Evolutionary conservation across 2,113 vertebrate species (phyloP).

Genomic region (Haemorhous mexicanus): DNA sequence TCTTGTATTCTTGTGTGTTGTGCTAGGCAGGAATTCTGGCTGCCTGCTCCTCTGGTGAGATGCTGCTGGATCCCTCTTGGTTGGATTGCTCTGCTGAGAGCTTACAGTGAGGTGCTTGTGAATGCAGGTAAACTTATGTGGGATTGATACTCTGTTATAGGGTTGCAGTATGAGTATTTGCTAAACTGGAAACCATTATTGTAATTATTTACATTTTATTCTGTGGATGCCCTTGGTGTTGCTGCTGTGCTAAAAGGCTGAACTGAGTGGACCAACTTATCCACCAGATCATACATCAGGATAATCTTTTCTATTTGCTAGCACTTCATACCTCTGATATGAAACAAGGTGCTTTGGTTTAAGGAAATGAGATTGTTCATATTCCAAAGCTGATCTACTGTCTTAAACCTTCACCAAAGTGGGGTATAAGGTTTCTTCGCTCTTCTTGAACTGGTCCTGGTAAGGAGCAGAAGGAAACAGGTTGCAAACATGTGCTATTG

Average conservation of each 20-base stretch:
- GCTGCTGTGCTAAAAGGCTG: not conserved
- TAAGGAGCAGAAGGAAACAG: not conserved
- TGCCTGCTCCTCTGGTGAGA: not conserved
- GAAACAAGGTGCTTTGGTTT: not conserved
- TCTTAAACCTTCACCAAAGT: not conserved
- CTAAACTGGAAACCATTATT: not conserved
- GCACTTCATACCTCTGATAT: not conserved
- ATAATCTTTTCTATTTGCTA: not conserved
- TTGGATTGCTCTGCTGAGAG: not conserved
- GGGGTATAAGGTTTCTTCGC: not conserved
- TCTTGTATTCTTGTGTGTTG: not conserved
- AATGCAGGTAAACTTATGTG: not conserved
- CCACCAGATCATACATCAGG: not conserved
- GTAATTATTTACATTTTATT: not conserved
- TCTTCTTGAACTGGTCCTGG: not conserved
- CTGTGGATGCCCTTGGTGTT: not conserved
- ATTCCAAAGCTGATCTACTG: not conserved
- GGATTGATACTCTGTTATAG: not conserved
- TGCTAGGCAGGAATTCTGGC: fast-evolving
- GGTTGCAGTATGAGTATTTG: not conserved
- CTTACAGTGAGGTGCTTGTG: not conserved
- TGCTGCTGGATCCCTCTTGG: not conserved
- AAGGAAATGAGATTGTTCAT: not conserved
- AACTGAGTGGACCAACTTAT: not conserved
- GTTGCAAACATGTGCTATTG: not conserved